Conservation (phyloP, 2,888 invertebrate genomes). For the Drosophila anomalipes region DNA sequence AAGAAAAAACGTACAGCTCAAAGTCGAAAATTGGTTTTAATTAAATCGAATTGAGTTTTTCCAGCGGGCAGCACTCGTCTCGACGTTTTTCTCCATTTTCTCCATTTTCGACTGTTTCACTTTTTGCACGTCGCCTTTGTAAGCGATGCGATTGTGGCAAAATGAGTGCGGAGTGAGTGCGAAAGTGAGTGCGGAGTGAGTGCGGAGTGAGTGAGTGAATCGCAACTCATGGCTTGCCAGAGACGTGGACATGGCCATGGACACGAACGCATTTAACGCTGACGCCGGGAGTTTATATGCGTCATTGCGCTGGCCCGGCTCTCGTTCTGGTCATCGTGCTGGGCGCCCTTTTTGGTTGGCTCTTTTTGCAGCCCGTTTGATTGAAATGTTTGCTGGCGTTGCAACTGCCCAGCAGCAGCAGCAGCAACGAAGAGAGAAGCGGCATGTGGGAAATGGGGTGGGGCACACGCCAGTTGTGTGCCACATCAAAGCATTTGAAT, state of each 20-base stretch:
- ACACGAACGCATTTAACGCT: slow-evolving; percentile 78
- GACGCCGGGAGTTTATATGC: slow-evolving; percentile 75
- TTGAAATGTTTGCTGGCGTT: slow-evolving; percentile 77
- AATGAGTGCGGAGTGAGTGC: slow-evolving; percentile 8
- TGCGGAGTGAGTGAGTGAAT: slow-evolving; percentile 68
- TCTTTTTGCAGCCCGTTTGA: slow-evolving; percentile 63
- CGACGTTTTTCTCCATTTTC: slow-evolving; percentile 35
- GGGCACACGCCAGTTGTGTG: slow-evolving; percentile 28
- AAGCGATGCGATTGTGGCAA: slow-evolving; percentile 37
- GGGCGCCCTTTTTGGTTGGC: slow-evolving; percentile 49
- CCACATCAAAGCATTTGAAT: slow-evolving; percentile 77
- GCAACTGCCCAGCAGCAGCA: slow-evolving; percentile 39
- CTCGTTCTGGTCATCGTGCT: slow-evolving; percentile 30
- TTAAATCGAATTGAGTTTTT: slow-evolving; percentile 80
- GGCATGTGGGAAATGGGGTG: not conserved
- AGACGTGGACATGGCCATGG: slow-evolving; percentile 66
- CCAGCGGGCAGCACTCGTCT: slow-evolving; percentile 24
- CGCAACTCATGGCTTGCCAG: slow-evolving; percentile 67
- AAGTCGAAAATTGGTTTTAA: slow-evolving; percentile 81
- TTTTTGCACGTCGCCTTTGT: slow-evolving; percentile 61
- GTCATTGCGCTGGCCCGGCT: slow-evolving; percentile 55
- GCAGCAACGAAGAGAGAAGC: not conserved
- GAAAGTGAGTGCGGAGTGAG: slow-evolving; percentile 4
- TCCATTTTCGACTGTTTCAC: slow-evolving; percentile 43
- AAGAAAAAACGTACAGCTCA: slow-evolving; percentile 35